Conservation (phyloP, 2,888 invertebrate genomes). For the Agonopterix heracliana region DNA sequence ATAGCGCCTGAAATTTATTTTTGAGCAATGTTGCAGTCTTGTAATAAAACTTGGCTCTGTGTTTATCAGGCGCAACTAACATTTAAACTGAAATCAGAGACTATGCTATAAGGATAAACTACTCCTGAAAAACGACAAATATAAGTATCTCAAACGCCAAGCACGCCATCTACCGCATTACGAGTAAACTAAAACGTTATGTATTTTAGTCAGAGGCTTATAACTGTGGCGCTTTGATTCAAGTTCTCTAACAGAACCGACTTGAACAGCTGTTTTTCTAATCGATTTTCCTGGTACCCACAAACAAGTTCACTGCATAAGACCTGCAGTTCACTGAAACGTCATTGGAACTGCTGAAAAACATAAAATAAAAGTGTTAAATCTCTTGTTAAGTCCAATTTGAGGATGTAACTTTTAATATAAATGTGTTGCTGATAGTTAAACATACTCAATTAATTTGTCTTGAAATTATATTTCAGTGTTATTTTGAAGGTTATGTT, state of each 20-base stretch:
- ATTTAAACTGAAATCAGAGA: too few species aligned
- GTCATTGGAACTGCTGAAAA: neutral
- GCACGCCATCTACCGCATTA: neutral
- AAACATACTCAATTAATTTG: neutral
- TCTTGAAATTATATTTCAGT: neutral
- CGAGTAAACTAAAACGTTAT: neutral
- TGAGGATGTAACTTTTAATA: neutral
- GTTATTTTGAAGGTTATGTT: constrained; percentile 39
- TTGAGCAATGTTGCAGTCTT: too few species aligned
- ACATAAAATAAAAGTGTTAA: neutral
- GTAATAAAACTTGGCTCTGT: too few species aligned
- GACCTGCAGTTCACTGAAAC: constrained; percentile 27
- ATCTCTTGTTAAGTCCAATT: neutral
- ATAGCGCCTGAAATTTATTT: too few species aligned
- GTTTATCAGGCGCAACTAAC: too few species aligned
- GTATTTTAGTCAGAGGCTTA: neutral
- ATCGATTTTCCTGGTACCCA: constrained; percentile 55
- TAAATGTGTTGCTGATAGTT: neutral
- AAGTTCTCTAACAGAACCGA: constrained; percentile 1
- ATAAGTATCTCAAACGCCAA: too few species aligned
- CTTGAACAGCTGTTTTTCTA: constrained; percentile 51
- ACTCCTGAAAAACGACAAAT: too few species aligned
- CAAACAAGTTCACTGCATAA: constrained; percentile 53
- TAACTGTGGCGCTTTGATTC: too few species aligned
- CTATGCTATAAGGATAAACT: too few species aligned